These are phyloP conservation scores for Spatulosminthurus flaviceps DNA, from an alignment of 2,888 invertebrate genomes.

Conservation along the genomic window DNA sequence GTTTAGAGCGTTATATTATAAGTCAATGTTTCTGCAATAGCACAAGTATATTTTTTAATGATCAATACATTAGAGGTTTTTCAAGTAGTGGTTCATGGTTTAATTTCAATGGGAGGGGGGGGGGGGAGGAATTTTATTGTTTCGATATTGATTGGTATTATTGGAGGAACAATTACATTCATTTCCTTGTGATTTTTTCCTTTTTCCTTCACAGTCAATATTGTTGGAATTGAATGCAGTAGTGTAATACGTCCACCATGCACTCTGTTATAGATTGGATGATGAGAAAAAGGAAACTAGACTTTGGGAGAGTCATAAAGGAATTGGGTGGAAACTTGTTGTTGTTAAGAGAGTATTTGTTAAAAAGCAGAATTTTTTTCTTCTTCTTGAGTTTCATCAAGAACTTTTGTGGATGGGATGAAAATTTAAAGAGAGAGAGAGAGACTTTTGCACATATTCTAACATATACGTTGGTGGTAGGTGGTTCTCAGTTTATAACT, in stretches of 20 bases:
- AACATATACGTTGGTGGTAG: conserved; percentile 39
- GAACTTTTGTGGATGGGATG: background rate
- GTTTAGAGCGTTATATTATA: too few species aligned
- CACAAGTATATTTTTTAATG: too few species aligned
- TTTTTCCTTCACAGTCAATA: too few species aligned
- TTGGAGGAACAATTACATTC: conserved; percentile 20
- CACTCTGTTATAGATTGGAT: too few species aligned
- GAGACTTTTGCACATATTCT: conserved; percentile 1
- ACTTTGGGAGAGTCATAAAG: conserved; percentile 3
- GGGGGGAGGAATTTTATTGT: conserved; percentile 14
- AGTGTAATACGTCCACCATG: too few species aligned
- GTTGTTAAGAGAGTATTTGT: background rate
- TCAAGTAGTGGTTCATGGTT: background rate
- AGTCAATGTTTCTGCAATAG: too few species aligned
- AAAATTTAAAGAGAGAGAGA: background rate
- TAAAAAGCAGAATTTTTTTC: background rate
- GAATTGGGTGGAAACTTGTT: conserved; percentile 15
- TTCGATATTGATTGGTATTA: conserved; percentile 22
- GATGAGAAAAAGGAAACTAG: background rate
- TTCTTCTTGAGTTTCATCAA: background rate
- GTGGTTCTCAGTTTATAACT: conserved; percentile 40
- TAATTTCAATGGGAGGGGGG: background rate
- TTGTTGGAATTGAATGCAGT: too few species aligned
- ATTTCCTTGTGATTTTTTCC: conserved; percentile 13
- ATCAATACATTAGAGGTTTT: too few species aligned